These are phyloP conservation scores for Clarias pachynema DNA, from an alignment of 2,797 vertebrate genomes.

Conservation along the genomic window DNA sequence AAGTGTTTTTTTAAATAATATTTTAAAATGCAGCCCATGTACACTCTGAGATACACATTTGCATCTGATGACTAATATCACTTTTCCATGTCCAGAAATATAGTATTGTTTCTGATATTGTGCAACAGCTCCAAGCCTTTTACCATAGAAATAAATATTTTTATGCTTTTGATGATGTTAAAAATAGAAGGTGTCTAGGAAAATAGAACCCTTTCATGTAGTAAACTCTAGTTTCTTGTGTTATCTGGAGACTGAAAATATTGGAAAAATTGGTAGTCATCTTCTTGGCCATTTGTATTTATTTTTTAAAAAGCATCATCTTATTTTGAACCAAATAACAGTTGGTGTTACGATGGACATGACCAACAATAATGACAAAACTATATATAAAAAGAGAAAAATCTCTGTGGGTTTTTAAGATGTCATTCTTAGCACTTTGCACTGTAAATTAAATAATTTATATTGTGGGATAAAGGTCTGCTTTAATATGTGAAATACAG, in stretches of 20 bases:
- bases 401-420: conserved; percentile 22
- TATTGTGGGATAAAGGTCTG: conserved; percentile 18
- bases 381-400: background rate
- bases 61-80: conserved; percentile 22
- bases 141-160: background rate
- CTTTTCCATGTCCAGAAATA: conserved; percentile 8
- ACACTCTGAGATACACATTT: background rate
- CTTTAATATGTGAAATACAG: conserved; percentile 55
- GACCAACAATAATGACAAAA: background rate
- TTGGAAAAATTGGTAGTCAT: background rate
- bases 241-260: conserved; percentile 1
- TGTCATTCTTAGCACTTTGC: conserved; percentile 44
- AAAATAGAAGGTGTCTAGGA: background rate
- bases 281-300: conserved; percentile 14
- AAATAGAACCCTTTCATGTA: background rate
- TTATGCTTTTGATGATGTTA: background rate
- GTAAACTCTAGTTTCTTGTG: background rate
- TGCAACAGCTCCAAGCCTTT: conserved; percentile 14
- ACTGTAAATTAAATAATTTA: conserved; percentile 42
- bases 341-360: background rate
- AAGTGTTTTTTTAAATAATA: conserved; percentile 7
- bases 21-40: conserved; percentile 6
- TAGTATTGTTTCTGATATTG: background rate
- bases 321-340: conserved; percentile 1
- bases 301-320: background rate